A percentile compares a stretch with the other conserved stretches of the same genome.
Evolutionary conservation across 2,888 invertebrate species (phyloP).

Genomic region (Limnephilus marmoratus): DNA sequence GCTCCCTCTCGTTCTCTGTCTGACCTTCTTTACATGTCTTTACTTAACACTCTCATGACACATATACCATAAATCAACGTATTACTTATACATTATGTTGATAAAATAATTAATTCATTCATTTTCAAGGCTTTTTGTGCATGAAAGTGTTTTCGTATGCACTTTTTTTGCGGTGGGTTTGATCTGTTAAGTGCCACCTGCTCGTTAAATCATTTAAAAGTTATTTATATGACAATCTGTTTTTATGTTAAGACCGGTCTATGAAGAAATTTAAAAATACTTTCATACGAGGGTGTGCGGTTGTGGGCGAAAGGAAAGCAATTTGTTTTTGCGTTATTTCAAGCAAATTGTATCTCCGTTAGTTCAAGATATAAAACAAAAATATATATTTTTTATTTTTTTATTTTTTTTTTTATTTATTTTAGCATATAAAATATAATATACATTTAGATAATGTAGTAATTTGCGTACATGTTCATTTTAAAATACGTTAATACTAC

Average conservation of each 20-base stretch:
- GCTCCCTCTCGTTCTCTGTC: neutral
- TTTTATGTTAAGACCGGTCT: neutral
- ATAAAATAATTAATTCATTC: neutral
- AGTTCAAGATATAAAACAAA: neutral
- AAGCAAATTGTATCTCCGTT: neutral
- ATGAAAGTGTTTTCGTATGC: neutral
- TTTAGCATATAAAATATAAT: no score
- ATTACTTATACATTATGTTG: neutral
- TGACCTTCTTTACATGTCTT: constrained; percentile 3
- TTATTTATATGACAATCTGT: neutral
- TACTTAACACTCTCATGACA: neutral
- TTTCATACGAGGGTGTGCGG: neutral
- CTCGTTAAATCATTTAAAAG: neutral
- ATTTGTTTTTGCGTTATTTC: neutral
- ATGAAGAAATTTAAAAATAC: neutral
- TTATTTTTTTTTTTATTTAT: no score
- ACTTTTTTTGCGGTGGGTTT: neutral
- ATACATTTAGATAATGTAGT: no score
- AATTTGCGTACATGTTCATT: no score
- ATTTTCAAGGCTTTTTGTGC: neutral
- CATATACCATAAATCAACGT: neutral
- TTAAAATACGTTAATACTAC: no score
- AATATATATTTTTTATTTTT: no score
- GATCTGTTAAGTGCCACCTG: neutral
- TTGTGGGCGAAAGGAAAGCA: neutral